Evolutionary conservation across 2,888 invertebrate genomes (phyloP), one percentile per base, ranked within the genome.

Genomic region (Theretra japonica): DNA sequence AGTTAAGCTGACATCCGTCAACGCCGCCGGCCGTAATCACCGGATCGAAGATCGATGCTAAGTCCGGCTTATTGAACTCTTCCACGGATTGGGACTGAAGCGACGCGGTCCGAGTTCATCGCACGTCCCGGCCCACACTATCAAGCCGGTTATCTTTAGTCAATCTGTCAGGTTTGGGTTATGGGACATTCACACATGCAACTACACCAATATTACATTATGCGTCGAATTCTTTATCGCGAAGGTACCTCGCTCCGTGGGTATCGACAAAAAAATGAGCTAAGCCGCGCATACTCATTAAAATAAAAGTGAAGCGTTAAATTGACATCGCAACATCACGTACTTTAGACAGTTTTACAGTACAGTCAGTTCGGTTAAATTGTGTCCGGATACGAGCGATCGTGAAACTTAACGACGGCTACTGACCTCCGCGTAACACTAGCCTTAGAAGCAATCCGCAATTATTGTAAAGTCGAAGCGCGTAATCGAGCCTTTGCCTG

Each of bases 1-100:
- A 90, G 87, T 88, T 93, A 93, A 94, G 92, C 92, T 86, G 94
- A 92, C 94, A 92, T 94, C 94, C 94, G 94, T 94, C 94, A 94
- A 90, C 94, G 93, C 90, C 88, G 87, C 83, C 80, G 79, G 82
- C 83, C 88, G 88, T 93, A 93, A 93, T 93, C 93, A 86, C 86
- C 86, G 87, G 89, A 93, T 94, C 91, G 89, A 91, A 94, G 92
- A 93, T 93, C 93, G 87, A 90, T 90, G 91, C 84, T 94, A 93
- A 94, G 92, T 90, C 85, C 87, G 80, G 92, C 91, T 94, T 94
- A 94, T 91, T 91, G 88, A 90, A 91, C 91, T 92, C 87, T 87
- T 90, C 87, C 86, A 86, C 86, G 88, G 85, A 86, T 89, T 89
- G 85, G 81, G 85, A 88, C 86, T 86, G 82, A 76, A 78, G 81